Evolutionary conservation across 2,888 invertebrate species (phyloP), one percentile per base, ranked within the genome.

Genomic region (Scaptomyza polygonia): DNA sequence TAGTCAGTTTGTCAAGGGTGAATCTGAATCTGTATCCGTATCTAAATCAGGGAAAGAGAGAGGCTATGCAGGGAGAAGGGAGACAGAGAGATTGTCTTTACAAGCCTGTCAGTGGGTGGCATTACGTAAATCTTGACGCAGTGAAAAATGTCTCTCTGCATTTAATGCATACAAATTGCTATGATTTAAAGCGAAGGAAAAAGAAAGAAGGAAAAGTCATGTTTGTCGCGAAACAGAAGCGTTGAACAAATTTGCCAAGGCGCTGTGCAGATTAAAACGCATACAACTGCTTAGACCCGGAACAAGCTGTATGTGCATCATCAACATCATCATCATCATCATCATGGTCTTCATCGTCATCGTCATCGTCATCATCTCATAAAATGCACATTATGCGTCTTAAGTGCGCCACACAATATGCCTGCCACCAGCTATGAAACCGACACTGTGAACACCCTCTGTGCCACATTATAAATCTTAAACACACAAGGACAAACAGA

Each of bases 141-240:
- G 72, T 79, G n/a, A 63, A 79, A 77, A 79, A 77, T 67, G 57
- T 63, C 61, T 64, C 69, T 72, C 61, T 87, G 85, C 87, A 87
- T 69, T 85, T 81, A 87, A 86, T 86, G 87, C 85, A 84, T 87
- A 84, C 82, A 87, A 86, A 86, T 82, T 82, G 87, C 59, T 76
- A 67, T 79, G 82, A 76, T 86, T 82, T 79, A 68, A 75, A 64
- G n/a, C n/a, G n/a, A n/a, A n/a, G n/a, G n/a, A 51, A 44, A 51
- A 45, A 21, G 51, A 52, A 44, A 29, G n/a, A 39, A 29, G 9
- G 29, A 18, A 16, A 40, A 43, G 29, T 49, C 49, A 25, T 49
- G 25, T 36, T 49, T 48, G 32, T n/a, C 21, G 43, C 48, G 51
- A 63, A 71, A 45, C 45, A 44, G 27, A 65, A 75, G 67, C 42